Base-by-base conservation (phyloP, 2,113 vertebrate species). In the Chamaea fasciata region DNA sequence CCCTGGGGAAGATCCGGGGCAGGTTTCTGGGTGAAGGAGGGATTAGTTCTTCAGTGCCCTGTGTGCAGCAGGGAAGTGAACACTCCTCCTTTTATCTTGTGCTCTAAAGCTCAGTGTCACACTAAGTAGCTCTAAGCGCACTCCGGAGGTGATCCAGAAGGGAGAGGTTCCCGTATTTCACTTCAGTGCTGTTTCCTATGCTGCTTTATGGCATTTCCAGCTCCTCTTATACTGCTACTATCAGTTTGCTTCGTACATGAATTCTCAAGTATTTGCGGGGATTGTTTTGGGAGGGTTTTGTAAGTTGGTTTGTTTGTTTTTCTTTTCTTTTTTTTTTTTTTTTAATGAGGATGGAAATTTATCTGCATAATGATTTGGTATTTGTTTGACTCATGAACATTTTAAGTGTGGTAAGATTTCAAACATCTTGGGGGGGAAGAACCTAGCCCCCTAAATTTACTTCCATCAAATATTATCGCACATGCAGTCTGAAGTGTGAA, bases 231-330 rank as follows among this genome's bases (percentile, higher is more conserved):
- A 35, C 60, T 39, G 23, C 18, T 73, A 28, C 28, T 83, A 23
- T 6, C 19, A 39, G 7, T 80, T 77, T 71, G 9, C 27, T 65
- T 56, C 0, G 0, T 59, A 39, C 42, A 35, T 55, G 3, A 41
- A 46, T 24, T 78, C 2, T 73, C 0, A 0, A 31, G 27, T 64
- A 33, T 57, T 57, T 56, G 13, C 27, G n/a, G 20, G 7, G 2
- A 4, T 64, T 56, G 2, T 15, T 47, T 5, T 3, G 46, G 31
- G 21, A 11, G 8, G 2, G 3, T 10, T 52, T 19, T 31, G 3
- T 41, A 26, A 9, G 14, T 46, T 64, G 9, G 22, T 31, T 52
- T 20, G 6, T 30, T 28, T 15, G 1, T 3, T 15, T 27, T 19
- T 15, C 3, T 7, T 13, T 7, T 14, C 18, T 17, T n/a, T n/a